Evolutionary conservation across 2,888 invertebrate species (phyloP).

Genomic region (Chirona hameri): DNA sequence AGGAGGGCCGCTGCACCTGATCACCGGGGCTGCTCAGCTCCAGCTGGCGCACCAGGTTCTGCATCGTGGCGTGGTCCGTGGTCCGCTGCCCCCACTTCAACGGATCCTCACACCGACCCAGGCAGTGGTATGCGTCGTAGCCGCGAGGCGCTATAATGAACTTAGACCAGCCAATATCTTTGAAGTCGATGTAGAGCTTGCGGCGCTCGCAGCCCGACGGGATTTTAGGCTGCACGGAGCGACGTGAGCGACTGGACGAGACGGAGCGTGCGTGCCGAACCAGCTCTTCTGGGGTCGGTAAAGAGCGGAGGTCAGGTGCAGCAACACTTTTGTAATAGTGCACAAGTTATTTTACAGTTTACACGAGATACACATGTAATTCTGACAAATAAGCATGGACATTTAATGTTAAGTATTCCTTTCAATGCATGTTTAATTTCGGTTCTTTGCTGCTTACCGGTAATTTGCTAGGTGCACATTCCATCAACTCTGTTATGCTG

Average conservation of each 20-base stretch:
- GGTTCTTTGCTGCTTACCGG: too few relatives aligned
- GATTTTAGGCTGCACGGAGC: not conserved
- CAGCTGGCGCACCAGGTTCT: conserved; percentile 91
- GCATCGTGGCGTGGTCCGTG: conserved; percentile 97
- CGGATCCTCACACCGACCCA: conserved; percentile 92
- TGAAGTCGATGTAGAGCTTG: conserved; percentile 89
- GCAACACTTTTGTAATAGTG: too few relatives aligned
- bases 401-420: too few relatives aligned
- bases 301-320: too few relatives aligned
- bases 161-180: conserved; percentile 95
- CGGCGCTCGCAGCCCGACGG: conserved; percentile 80
- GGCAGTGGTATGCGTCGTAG: conserved; percentile 94
- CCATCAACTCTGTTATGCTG: too few relatives aligned
- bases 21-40: conserved; percentile 57
- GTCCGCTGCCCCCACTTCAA: conserved; percentile 90
- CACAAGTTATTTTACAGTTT: too few relatives aligned
- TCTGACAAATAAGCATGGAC: too few relatives aligned
- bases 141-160: conserved; percentile 97
- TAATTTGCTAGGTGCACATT: too few relatives aligned
- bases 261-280: not conserved
- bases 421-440: too few relatives aligned
- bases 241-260: not conserved
- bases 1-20: conserved; percentile 90
- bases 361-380: too few relatives aligned
- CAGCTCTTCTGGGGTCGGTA: not conserved